Evolutionary conservation across 37 sponge, comb jelly and placozoan genomes (phyloP).

Genomic region (Crambe crambe): DNA sequence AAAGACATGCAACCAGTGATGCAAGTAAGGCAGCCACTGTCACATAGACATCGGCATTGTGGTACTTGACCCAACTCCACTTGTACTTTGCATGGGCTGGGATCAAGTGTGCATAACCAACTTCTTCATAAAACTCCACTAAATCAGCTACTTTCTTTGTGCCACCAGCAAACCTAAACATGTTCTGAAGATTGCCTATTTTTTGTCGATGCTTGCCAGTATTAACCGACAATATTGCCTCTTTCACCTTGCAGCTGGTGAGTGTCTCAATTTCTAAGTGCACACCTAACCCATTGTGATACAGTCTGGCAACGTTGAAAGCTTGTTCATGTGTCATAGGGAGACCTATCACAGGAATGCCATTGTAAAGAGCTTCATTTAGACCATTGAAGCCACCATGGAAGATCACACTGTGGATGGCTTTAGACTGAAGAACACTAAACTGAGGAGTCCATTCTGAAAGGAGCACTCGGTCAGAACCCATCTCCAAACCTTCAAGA

Average conservation of each 20-base stretch:
- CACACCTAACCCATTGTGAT: neutral
- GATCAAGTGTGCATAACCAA: slow-evolving; percentile 57
- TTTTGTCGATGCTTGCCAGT: neutral
- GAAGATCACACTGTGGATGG: slow-evolving; percentile 31
- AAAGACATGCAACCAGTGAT: too few species aligned
- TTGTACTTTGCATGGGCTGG: slow-evolving; percentile 64
- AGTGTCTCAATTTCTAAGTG: neutral
- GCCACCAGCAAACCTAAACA: slow-evolving; percentile 39
- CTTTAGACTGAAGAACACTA: slow-evolving; percentile 26
- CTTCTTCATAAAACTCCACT: slow-evolving; percentile 49
- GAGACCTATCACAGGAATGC: slow-evolving; percentile 47
- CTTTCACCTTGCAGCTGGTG: neutral
- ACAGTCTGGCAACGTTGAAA: slow-evolving; percentile 24
- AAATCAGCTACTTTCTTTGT: slow-evolving; percentile 45
- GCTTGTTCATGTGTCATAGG: slow-evolving; percentile 42
- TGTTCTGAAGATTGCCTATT: slow-evolving; percentile 9
- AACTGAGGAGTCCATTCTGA: slow-evolving; percentile 55
- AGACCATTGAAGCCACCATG: slow-evolving; percentile 68
- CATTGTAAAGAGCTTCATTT: slow-evolving; percentile 47
- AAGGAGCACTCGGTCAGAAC: slow-evolving; percentile 30
- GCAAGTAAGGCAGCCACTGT: too few species aligned
- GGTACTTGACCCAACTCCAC: slow-evolving; percentile 62
- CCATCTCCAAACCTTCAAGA: slow-evolving; percentile 24
- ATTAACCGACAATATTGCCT: neutral
- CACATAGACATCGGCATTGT: slow-evolving; percentile 64